phyloP scores from a whole-genome alignment of 30 jellyfish, hydroid and myxozoan species.

The Catostylus mosaicus region DNA sequence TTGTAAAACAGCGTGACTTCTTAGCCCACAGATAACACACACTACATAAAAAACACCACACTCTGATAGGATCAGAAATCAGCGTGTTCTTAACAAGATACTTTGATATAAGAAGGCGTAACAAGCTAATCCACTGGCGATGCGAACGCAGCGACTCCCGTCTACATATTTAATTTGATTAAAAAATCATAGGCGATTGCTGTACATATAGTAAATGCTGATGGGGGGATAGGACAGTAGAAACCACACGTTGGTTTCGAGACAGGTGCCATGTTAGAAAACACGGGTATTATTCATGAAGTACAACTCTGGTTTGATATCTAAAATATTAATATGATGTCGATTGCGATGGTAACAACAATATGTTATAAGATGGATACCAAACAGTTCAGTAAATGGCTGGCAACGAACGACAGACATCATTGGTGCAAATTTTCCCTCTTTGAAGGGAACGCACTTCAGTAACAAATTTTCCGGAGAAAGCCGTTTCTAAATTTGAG shows the following conservation, averaged over 20 bases:
- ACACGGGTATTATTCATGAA: slow-evolving; percentile 47
- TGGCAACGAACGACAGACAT: no score
- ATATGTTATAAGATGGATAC: neutral
- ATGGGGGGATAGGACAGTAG: neutral
- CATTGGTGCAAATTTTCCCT: no score
- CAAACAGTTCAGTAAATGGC: neutral
- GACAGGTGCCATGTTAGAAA: slow-evolving; percentile 54
- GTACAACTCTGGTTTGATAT: slow-evolving; percentile 19
- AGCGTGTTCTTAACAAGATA: neutral
- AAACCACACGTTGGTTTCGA: neutral
- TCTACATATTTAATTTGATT: neutral
- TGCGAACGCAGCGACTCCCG: neutral
- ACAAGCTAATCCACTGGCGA: neutral
- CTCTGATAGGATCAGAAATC: slow-evolving; percentile 18
- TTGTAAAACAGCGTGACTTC: neutral
- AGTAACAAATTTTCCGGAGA: no score
- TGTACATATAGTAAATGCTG: neutral
- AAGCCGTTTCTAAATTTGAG: no score
- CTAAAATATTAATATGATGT: slow-evolving; percentile 60
- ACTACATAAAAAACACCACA: neutral
- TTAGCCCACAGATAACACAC: neutral
- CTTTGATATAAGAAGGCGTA: neutral
- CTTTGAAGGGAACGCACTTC: no score
- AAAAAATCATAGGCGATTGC: neutral
- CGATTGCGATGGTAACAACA: slow-evolving; percentile 60